A percentile compares a stretch with the other conserved stretches of the same genome.
Conservation (phyloP, 2,797 vertebrate genomes). For the Pygocentrus nattereri region DNA sequence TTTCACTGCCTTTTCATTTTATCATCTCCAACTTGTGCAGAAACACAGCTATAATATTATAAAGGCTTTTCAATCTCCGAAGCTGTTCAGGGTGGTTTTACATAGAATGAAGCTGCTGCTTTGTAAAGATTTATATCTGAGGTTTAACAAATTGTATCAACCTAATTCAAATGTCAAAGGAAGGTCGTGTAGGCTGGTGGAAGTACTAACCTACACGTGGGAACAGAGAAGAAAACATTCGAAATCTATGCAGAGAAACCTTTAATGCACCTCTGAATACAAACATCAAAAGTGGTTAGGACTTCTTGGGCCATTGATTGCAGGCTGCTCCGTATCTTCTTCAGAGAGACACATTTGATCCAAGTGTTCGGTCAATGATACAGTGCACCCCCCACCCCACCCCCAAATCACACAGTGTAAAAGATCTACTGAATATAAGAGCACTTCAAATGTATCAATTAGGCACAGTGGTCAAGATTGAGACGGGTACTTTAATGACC, state of each 20-base stretch:
- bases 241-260: background rate
- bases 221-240: background rate
- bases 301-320: background rate
- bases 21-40: too few species aligned
- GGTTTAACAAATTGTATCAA: background rate
- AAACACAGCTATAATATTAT: too few species aligned
- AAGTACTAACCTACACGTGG: background rate
- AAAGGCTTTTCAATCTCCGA: too few species aligned
- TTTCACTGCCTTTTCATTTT: too few species aligned
- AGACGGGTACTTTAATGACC: constrained; percentile 45
- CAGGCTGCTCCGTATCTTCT: background rate
- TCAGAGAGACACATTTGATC: background rate
- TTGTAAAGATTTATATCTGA: background rate
- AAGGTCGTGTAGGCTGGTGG: background rate
- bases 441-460: constrained; percentile 47
- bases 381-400: too few species aligned
- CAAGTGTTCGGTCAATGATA: constrained; percentile 12
- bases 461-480: constrained; percentile 60
- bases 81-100: too few species aligned
- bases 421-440: constrained; percentile 56
- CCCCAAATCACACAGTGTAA: constrained; percentile 40
- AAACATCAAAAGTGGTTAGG: constrained; percentile 20
- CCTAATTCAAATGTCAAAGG: background rate
- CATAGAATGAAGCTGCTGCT: too few species aligned
- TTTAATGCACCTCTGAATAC: background rate